These are phyloP conservation scores for Prunella fulvescens DNA, from an alignment of 2,113 vertebrate genomes.

Conservation along the genomic window DNA sequence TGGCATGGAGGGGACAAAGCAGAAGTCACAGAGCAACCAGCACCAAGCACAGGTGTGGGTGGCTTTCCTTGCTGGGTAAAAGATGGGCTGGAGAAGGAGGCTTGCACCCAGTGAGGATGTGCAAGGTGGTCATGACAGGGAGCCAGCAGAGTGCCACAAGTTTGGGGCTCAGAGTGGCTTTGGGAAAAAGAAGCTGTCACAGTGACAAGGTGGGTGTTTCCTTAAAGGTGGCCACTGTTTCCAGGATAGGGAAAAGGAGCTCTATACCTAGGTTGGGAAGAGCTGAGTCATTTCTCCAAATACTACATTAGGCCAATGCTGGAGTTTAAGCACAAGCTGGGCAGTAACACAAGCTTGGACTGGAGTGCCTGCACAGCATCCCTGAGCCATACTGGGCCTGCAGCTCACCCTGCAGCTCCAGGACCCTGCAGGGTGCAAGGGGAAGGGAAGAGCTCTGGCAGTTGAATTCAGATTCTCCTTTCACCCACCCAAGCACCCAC, in stretches of 20 bases:
- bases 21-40: neutral
- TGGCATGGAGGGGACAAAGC: neutral
- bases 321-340: neutral
- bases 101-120: neutral
- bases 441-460: neutral
- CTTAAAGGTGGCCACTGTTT: neutral
- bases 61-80: neutral
- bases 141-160: neutral
- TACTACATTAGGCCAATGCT: accelerated
- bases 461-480: accelerated
- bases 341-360: too few species aligned
- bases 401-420: neutral
- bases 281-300: neutral
- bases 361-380: neutral
- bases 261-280: neutral
- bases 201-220: neutral
- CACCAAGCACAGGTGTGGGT: accelerated
- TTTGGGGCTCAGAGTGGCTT: neutral
- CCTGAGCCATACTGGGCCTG: neutral
- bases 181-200: neutral
- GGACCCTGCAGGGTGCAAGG: neutral
- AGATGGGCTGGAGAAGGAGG: neutral
- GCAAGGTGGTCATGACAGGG: neutral
- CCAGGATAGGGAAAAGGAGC: neutral
- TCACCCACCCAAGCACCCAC: neutral